A percentile compares a stretch with the other conserved stretches of the same genome.
Conservation (phyloP, 2,888 invertebrate species). For the Aphidius colemani region DNA sequence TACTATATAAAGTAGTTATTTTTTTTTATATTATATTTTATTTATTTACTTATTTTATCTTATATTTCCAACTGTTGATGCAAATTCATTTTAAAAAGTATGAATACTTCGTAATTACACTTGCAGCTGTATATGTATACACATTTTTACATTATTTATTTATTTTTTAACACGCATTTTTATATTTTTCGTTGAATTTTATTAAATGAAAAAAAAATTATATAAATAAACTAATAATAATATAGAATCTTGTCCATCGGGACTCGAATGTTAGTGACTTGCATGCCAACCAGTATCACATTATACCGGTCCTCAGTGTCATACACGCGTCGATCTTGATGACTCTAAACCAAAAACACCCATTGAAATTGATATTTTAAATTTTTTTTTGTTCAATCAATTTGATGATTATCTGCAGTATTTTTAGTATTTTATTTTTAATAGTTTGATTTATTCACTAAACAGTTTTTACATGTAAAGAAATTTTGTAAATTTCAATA, state of each 20-base stretch:
- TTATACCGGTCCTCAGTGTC: constrained; percentile 25
- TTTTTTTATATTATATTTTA: background rate
- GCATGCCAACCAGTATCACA: constrained; percentile 22
- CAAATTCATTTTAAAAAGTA: constrained; percentile 44
- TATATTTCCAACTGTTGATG: constrained; percentile 40
- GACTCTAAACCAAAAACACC: constrained; percentile 14
- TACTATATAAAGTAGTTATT: constrained; percentile 1
- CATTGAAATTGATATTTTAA: constrained; percentile 24
- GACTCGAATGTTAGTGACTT: background rate
- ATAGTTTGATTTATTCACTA: too few species aligned
- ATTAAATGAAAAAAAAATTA: constrained; percentile 31
- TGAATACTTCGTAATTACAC: constrained; percentile 48
- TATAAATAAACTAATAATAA: background rate
- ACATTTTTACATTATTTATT: constrained; percentile 9
- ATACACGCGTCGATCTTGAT: constrained; percentile 16
- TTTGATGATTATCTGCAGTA: background rate
- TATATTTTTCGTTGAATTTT: constrained; percentile 29
- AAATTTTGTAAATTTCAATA: too few species aligned
- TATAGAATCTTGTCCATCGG: constrained; percentile 14
- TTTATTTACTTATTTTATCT: constrained; percentile 25
- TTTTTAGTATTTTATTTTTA: too few species aligned
- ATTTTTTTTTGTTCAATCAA: background rate
- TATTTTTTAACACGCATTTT: constrained; percentile 37
- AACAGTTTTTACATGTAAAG: too few species aligned
- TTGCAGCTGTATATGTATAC: constrained; percentile 44